Conservation (phyloP, 2,797 vertebrate species). For the Megaceryle alcyon region DNA sequence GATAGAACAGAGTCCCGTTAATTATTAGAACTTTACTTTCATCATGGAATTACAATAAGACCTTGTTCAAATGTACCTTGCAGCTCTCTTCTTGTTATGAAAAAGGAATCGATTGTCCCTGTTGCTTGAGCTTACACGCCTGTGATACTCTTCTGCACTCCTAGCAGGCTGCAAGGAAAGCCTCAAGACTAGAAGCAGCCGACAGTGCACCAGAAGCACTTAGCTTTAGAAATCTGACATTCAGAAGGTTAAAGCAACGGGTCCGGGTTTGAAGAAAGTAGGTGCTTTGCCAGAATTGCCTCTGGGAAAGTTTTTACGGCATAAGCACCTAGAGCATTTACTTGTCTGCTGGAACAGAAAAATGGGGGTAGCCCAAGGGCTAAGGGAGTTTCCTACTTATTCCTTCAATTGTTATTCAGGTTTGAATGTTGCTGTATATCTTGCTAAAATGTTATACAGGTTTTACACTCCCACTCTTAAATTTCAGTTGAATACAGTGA, state of each 20-base stretch:
- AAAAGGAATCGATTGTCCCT: conserved; percentile 46
- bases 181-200: conserved; percentile 5
- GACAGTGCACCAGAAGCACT: background rate
- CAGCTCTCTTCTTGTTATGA: conserved; percentile 31
- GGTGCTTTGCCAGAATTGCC: conserved; percentile 45
- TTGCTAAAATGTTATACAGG: conserved; percentile 44
- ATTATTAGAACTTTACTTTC: conserved; percentile 56
- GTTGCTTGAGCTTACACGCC: conserved; percentile 8
- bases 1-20: conserved; percentile 53
- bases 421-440: conserved; percentile 13
- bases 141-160: conserved; percentile 14
- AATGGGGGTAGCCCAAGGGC: conserved; percentile 55
- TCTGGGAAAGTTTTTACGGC: conserved; percentile 43
- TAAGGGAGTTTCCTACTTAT: conserved; percentile 15
- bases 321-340: conserved; percentile 18
- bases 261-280: background rate
- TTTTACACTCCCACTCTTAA: conserved; percentile 17
- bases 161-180: conserved; percentile 41
- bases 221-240: conserved; percentile 34
- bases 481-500: conserved; percentile 29
- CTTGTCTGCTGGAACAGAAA: conserved; percentile 24
- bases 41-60: conserved; percentile 52
- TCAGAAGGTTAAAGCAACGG: conserved; percentile 33
- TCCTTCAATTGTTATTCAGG: background rate
- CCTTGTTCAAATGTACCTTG: conserved; percentile 33